Conservation (phyloP, 2,113 vertebrate species). For the Seriola aureovittata region DNA sequence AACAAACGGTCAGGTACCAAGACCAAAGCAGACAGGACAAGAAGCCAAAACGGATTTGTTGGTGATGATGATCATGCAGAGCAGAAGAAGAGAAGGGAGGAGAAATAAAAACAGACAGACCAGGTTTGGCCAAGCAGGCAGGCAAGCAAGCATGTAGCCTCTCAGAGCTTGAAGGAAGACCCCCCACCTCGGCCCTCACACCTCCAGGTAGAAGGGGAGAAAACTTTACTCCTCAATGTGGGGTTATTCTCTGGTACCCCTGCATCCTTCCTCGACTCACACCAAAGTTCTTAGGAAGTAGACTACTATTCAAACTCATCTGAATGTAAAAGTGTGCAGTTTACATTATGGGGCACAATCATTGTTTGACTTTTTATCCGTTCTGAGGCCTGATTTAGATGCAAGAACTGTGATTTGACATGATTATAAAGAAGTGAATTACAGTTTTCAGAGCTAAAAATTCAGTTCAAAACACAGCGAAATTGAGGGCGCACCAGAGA, state of each 20-base stretch:
- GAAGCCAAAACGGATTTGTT: conserved; percentile 61
- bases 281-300: background rate
- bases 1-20: conserved; percentile 28
- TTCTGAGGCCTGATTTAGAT: conserved; percentile 13
- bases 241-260: conserved; percentile 65
- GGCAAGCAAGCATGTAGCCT: conserved; percentile 77
- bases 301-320: background rate
- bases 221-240: conserved; percentile 60
- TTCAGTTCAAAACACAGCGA: conserved; percentile 32
- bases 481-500: conserved; percentile 61
- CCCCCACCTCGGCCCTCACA: conserved; percentile 72
- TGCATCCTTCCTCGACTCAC: conserved; percentile 14
- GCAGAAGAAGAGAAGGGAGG: conserved; percentile 53
- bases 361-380: background rate
- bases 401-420: conserved; percentile 21
- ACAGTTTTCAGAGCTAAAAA: conserved; percentile 28
- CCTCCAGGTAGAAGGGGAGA: conserved; percentile 68
- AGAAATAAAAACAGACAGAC: conserved; percentile 62
- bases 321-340: background rate
- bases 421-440: conserved; percentile 28
- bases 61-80: conserved; percentile 75
- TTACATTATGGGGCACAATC: background rate
- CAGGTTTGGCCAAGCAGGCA: conserved; percentile 65
- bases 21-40: conserved; percentile 65
- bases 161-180: conserved; percentile 71